phyloP scores from a whole-genome alignment of 2,888 invertebrate genomes.

The Lomographa bimaculata region DNA sequence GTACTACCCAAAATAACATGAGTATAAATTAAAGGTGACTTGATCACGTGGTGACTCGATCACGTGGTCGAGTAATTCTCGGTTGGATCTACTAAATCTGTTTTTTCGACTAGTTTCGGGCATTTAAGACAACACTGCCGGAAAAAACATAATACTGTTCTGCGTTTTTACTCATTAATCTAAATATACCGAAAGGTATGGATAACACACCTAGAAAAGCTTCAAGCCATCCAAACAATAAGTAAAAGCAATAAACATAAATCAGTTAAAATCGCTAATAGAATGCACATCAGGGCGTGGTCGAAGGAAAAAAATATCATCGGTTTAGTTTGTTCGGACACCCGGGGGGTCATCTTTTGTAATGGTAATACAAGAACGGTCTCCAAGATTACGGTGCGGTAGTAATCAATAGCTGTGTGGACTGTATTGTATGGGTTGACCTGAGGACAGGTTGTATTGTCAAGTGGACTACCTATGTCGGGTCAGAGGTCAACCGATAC shows the following conservation, averaged over 20 bases:
- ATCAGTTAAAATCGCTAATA: slow-evolving; percentile 52
- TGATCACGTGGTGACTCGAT: no score
- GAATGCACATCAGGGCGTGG: slow-evolving; percentile 51
- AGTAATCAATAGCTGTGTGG: slow-evolving; percentile 53
- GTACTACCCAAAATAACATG: no score
- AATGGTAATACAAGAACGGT: slow-evolving; percentile 53
- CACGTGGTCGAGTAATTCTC: no score
- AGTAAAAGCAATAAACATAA: slow-evolving; percentile 37
- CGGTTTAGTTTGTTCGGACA: slow-evolving; percentile 44
- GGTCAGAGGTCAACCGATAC: slow-evolving; percentile 23
- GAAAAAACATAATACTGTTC: no score
- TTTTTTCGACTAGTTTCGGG: no score
- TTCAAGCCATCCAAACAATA: no score
- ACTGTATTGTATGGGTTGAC: slow-evolving; percentile 58
- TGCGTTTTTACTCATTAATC: no score
- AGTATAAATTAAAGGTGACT: no score
- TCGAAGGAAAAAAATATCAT: slow-evolving; percentile 38
- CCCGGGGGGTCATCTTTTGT: slow-evolving; percentile 66
- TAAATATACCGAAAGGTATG: no score
- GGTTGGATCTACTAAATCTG: no score
- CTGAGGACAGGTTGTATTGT: slow-evolving; percentile 65
- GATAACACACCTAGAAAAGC: no score
- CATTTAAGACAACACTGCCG: no score
- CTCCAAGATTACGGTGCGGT: slow-evolving; percentile 52
- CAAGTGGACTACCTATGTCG: slow-evolving; percentile 35